Conservation (phyloP, 1,140 invertebrate species). For the Araneus ventricosus region DNA sequence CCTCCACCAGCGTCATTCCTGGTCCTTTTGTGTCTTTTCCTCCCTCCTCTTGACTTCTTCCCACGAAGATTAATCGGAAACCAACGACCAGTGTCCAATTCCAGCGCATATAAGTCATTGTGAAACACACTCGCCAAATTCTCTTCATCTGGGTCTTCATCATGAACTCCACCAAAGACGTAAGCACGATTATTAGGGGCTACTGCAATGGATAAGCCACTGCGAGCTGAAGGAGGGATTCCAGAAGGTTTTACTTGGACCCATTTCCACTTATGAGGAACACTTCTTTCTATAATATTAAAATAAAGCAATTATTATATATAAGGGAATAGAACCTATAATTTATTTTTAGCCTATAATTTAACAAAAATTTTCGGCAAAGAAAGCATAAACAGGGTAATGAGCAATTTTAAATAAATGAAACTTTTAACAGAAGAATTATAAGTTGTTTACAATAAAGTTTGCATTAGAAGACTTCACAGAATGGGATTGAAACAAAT, state of each 20-base stretch:
- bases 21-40: conserved; percentile 79
- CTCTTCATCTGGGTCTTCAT: conserved; percentile 88
- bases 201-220: conserved; percentile 83
- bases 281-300: conserved; percentile 22
- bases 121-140: conserved; percentile 89
- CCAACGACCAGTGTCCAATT: conserved; percentile 89
- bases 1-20: conserved; percentile 79
- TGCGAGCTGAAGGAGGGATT: conserved; percentile 84
- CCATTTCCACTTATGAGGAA: conserved; percentile 88
- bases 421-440: not conserved
- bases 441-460: not conserved
- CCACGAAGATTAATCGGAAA: conserved; percentile 80
- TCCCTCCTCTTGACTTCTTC: conserved; percentile 71
- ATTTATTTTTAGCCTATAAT: not conserved
- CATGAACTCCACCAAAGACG: conserved; percentile 90
- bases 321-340: not conserved
- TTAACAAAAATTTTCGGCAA: too few species aligned
- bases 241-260: conserved; percentile 86
- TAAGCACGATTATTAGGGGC: conserved; percentile 84
- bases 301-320: not conserved
- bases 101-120: conserved; percentile 89
- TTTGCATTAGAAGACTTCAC: too few species aligned
- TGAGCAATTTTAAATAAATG: too few species aligned
- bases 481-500: too few species aligned
- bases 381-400: too few species aligned